A percentile compares a stretch with the other conserved stretches of the same genome.
These are phyloP conservation scores for Ia io DNA, from an alignment of 2,113 vertebrate species.

Conservation along the genomic window DNA sequence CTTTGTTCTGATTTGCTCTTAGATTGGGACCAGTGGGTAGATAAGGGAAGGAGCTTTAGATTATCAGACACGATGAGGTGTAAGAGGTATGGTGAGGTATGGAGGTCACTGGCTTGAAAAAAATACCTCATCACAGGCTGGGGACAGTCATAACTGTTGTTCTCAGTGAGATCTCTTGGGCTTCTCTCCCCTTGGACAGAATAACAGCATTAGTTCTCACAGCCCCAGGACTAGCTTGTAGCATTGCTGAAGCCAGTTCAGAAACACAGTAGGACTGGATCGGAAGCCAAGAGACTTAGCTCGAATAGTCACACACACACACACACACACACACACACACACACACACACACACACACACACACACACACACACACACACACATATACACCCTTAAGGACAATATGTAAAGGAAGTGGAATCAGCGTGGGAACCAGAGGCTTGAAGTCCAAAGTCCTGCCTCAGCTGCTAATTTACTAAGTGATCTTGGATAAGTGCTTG, in stretches of 20 bases:
- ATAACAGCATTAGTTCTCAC: neutral
- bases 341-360: neutral
- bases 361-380: neutral
- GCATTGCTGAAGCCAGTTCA: neutral
- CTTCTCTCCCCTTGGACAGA: neutral
- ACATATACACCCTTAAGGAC: neutral
- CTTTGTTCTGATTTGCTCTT: constrained; percentile 39
- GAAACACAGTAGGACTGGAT: neutral
- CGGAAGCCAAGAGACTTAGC: neutral
- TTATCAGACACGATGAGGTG: neutral
- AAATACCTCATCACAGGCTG: neutral
- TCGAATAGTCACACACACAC: neutral
- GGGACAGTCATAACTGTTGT: neutral
- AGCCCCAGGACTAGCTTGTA: neutral
- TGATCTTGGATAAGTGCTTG: neutral
- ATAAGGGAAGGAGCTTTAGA: neutral
- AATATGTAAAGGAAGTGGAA: neutral
- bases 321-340: neutral
- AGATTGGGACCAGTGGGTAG: neutral
- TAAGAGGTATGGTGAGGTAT: neutral
- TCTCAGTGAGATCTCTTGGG: neutral
- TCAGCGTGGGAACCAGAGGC: neutral
- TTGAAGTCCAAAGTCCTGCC: neutral
- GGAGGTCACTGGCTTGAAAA: neutral
- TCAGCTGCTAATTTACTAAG: neutral